Percentiles rank a stretch among this genome's conserved stretches.
phyloP scores from a whole-genome alignment of 2,113 vertebrate genomes.

The Microtus oregoni region DNA sequence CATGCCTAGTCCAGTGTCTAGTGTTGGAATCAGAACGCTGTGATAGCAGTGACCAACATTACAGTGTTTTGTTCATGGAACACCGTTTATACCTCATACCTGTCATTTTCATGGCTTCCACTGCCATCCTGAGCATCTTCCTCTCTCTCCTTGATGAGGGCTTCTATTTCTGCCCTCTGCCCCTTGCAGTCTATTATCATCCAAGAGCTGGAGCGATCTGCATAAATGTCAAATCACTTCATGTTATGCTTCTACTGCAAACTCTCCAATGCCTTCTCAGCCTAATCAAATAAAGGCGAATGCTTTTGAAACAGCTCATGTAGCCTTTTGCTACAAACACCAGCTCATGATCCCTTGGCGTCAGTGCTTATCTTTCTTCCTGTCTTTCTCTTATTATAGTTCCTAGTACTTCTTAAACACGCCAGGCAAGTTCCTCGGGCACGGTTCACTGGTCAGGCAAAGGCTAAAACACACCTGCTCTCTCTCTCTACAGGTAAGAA shows the following conservation, averaged over 20 bases:
- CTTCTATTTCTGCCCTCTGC: not conserved
- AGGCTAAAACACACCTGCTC: not conserved
- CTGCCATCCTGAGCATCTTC: not conserved
- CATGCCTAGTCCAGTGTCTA: slow-evolving; percentile 31
- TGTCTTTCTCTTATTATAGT: not conserved
- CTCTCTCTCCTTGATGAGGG: not conserved
- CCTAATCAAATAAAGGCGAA: not conserved
- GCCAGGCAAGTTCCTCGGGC: not conserved
- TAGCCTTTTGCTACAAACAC: not conserved
- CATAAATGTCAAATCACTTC: not conserved
- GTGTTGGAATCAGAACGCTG: not conserved
- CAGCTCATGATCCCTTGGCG: not conserved
- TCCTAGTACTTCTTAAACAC: not conserved
- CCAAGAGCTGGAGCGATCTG: not conserved
- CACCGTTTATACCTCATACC: not conserved
- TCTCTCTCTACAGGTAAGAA: not conserved
- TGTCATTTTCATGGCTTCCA: not conserved
- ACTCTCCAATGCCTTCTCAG: slow-evolving; percentile 10
- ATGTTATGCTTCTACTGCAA: not conserved
- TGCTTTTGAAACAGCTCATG: not conserved
- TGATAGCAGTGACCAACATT: not conserved
- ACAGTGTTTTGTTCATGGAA: not conserved
- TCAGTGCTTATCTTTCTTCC: not conserved
- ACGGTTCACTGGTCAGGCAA: not conserved
- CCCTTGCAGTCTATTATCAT: not conserved